phyloP scores from a whole-genome alignment of 1,140 invertebrate species.

The Lethocerus indicus region DNA sequence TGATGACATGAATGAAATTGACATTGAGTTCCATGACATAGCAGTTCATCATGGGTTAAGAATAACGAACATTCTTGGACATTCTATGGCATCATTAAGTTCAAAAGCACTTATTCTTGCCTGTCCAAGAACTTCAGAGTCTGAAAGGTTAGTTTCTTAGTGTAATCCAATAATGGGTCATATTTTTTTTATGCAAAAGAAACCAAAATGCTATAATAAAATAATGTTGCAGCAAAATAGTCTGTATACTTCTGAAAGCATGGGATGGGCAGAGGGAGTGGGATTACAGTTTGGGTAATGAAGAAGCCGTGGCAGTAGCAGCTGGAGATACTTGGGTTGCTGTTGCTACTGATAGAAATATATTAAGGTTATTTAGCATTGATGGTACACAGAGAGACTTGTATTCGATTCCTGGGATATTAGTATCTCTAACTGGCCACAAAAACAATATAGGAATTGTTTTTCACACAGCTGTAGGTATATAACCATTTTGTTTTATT shows the following conservation, averaged over 20 bases:
- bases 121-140: constrained; percentile 37
- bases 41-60: constrained; percentile 79
- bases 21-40: constrained; percentile 89
- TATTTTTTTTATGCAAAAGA: background rate
- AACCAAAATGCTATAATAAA: constrained; percentile 1
- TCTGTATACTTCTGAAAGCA: constrained; percentile 53
- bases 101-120: constrained; percentile 60
- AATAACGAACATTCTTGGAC: constrained; percentile 61
- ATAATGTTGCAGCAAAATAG: constrained; percentile 25
- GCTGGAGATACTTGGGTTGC: constrained; percentile 58
- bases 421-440: constrained; percentile 48
- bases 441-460: constrained; percentile 54
- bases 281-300: constrained; percentile 55
- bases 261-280: constrained; percentile 79
- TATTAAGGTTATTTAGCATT: constrained; percentile 65
- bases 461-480: constrained; percentile 51
- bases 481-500: too few species aligned
- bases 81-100: constrained; percentile 72
- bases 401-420: constrained; percentile 48
- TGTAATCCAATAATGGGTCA: constrained; percentile 24
- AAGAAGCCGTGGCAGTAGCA: constrained; percentile 54
- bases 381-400: constrained; percentile 73
- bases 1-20: constrained; percentile 62
- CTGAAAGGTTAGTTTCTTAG: constrained; percentile 27
- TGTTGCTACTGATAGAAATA: constrained; percentile 50